Conservation (phyloP, 2,113 vertebrate species). For the Dolichallabes microphthalmus region DNA sequence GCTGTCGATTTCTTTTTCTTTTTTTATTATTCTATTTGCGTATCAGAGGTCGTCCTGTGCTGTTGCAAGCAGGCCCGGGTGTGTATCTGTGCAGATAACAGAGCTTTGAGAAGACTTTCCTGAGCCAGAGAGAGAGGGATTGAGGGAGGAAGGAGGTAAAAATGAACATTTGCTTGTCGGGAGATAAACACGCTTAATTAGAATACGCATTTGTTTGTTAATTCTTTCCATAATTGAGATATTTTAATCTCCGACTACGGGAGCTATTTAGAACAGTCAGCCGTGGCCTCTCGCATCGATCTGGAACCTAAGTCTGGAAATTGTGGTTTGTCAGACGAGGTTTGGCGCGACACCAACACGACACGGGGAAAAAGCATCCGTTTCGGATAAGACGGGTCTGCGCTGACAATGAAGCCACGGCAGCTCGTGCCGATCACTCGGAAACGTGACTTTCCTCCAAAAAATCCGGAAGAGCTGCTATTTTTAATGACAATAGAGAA, state of each 20-base stretch:
- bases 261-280: slow-evolving; percentile 51
- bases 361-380: slow-evolving; percentile 8
- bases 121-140: slow-evolving; percentile 18
- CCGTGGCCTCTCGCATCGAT: slow-evolving; percentile 34
- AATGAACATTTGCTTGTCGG: slow-evolving; percentile 53
- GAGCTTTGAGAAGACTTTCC: slow-evolving; percentile 42
- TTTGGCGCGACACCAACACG: slow-evolving; percentile 33
- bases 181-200: slow-evolving; percentile 60
- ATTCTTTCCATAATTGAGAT: slow-evolving; percentile 59
- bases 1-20: not conserved
- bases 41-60: slow-evolving; percentile 38
- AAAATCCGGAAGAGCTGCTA: not conserved
- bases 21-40: slow-evolving; percentile 21
- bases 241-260: slow-evolving; percentile 51
- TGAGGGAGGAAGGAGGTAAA: slow-evolving; percentile 22
- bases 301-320: slow-evolving; percentile 41
- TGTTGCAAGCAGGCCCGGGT: slow-evolving; percentile 39
- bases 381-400: slow-evolving; percentile 34
- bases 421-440: not conserved
- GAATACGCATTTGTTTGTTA: slow-evolving; percentile 56
- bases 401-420: slow-evolving; percentile 7
- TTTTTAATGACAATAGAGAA: not conserved
- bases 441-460: slow-evolving; percentile 23
- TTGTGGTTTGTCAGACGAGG: slow-evolving; percentile 24
- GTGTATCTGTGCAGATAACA: slow-evolving; percentile 58